phyloP scores from a whole-genome alignment of 2,113 vertebrate species.

The Bos taurus region DNA sequence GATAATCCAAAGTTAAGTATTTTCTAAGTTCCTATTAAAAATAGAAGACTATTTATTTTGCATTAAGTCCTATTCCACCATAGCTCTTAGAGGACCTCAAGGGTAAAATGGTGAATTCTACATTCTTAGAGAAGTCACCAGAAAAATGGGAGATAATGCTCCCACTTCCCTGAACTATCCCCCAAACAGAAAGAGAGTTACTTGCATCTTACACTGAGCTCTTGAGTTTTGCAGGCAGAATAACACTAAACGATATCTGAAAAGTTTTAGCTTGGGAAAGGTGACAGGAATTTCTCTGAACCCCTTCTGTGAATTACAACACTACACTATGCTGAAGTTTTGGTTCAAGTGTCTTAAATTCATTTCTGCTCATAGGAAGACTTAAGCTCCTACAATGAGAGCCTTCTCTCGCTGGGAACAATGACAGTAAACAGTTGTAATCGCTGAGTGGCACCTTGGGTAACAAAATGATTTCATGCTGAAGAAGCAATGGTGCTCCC shows the following conservation, averaged over 20 bases:
- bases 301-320: conserved; percentile 4
- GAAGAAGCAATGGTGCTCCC: neutral
- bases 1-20: conserved; percentile 16
- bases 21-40: conserved; percentile 65
- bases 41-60: conserved; percentile 59
- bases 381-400: neutral
- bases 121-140: conserved; percentile 47
- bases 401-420: neutral
- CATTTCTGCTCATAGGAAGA: conserved; percentile 14
- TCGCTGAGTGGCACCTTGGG: neutral
- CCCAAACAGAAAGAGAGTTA: conserved; percentile 28
- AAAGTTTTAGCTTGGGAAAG: conserved; percentile 43
- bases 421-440: neutral
- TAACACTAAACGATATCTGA: conserved; percentile 39
- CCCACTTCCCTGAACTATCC: conserved; percentile 27
- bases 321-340: neutral
- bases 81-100: conserved; percentile 32
- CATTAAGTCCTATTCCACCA: conserved; percentile 55
- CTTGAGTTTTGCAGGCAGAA: conserved; percentile 26
- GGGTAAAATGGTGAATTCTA: conserved; percentile 60
- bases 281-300: neutral
- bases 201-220: conserved; percentile 32
- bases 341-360: conserved; percentile 8
- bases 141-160: conserved; percentile 22
- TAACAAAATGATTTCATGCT: neutral